These are phyloP conservation scores for Acanthopleura granulata DNA, from an alignment of 2,888 invertebrate species.

Conservation along the genomic window DNA sequence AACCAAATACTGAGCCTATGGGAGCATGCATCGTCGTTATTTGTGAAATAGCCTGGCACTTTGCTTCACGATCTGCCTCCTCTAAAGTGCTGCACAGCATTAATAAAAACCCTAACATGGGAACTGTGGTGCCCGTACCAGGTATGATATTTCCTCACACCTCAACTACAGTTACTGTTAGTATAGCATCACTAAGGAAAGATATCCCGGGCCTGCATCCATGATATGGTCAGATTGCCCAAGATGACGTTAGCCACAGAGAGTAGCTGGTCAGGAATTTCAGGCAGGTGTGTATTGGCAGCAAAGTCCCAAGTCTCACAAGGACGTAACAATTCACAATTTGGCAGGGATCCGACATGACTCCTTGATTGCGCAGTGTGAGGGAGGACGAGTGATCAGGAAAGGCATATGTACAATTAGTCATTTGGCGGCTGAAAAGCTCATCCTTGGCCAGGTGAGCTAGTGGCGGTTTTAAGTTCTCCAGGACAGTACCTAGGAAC, in stretches of 20 bases:
- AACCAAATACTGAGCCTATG: slow-evolving; percentile 20
- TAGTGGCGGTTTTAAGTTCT: neutral
- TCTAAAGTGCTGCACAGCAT: neutral
- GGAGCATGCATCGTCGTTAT: slow-evolving; percentile 36
- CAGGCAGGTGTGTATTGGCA: neutral
- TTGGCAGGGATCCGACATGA: slow-evolving; percentile 42
- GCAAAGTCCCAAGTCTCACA: slow-evolving; percentile 19
- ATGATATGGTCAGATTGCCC: neutral
- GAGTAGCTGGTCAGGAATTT: neutral
- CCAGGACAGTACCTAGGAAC: neutral
- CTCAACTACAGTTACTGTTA: too few species aligned
- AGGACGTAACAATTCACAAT: neutral
- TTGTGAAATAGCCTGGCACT: slow-evolving; percentile 16
- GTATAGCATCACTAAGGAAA: too few species aligned
- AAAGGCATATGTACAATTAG: neutral
- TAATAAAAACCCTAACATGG: too few species aligned
- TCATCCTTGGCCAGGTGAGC: too few species aligned
- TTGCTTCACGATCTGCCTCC: slow-evolving; percentile 15
- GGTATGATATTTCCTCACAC: too few species aligned
- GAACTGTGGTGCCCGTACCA: too few species aligned
- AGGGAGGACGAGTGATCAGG: slow-evolving; percentile 30
- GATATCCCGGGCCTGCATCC: too few species aligned
- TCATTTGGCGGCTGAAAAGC: neutral
- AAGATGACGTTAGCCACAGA: slow-evolving; percentile 3
- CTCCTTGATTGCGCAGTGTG: slow-evolving; percentile 41